Evolutionary conservation across 1,140 invertebrate species (phyloP).

Genomic region (Dreissena polymorpha): DNA sequence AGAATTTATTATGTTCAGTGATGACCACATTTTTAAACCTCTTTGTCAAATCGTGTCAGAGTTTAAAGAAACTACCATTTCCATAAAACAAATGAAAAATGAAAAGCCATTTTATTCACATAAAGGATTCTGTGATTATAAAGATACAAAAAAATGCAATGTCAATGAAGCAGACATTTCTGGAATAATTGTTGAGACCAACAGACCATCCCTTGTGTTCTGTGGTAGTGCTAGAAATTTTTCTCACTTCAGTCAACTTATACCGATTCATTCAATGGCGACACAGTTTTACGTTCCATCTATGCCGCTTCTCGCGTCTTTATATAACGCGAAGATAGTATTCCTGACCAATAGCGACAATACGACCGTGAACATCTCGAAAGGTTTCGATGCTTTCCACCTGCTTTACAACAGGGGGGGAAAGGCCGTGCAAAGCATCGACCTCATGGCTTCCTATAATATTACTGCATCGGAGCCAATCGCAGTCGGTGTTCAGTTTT

Average conservation of each 20-base stretch:
- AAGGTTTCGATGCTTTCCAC: conserved; percentile 23
- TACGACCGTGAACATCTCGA: conserved; percentile 26
- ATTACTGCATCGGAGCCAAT: conserved; percentile 4
- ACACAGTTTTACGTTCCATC: conserved; percentile 18
- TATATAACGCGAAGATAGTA: conserved; percentile 8
- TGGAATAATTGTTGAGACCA: neutral
- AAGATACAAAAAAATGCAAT: no score
- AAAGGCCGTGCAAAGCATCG: neutral
- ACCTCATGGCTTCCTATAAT: neutral
- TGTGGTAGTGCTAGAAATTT: neutral
- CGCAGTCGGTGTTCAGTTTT: neutral
- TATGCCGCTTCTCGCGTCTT: neutral
- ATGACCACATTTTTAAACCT: no score
- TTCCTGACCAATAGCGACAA: conserved; percentile 28
- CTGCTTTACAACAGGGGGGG: conserved; percentile 21
- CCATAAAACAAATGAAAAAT: no score
- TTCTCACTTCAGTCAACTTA: neutral
- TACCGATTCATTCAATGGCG: conserved; percentile 7
- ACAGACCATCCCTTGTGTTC: conserved; percentile 22
- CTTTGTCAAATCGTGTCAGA: no score
- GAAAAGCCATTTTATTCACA: no score
- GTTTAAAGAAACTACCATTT: no score
- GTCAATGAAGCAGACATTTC: neutral
- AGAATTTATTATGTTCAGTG: conserved; percentile 7
- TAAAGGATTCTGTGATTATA: no score